phyloP scores from a whole-genome alignment of 1,140 invertebrate species.

The Drosophila dunni region DNA sequence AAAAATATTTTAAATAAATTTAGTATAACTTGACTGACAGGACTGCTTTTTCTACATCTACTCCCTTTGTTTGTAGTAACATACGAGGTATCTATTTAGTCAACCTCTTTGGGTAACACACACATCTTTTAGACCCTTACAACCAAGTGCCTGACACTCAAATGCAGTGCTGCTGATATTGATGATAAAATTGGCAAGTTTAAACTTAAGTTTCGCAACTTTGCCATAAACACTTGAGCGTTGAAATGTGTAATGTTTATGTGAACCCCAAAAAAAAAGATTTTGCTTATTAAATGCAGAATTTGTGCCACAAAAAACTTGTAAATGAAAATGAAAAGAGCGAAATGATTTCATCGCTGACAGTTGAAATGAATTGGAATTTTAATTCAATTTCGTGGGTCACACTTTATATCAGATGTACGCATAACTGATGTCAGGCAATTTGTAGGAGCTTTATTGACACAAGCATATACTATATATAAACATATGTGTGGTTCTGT shows the following conservation, averaged over 20 bases:
- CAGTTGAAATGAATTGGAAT: neutral
- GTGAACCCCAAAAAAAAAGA: neutral
- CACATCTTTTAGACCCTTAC: constrained; percentile 31
- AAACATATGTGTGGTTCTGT: constrained; percentile 6
- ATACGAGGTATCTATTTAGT: too few species aligned
- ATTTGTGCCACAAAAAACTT: constrained; percentile 8
- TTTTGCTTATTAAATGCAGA: constrained; percentile 52
- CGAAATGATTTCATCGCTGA: constrained; percentile 17
- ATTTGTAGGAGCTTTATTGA: constrained; percentile 48
- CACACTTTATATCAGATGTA: constrained; percentile 67
- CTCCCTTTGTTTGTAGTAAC: too few species aligned
- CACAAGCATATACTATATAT: neutral
- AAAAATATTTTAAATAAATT: neutral
- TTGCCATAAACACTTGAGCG: constrained; percentile 72
- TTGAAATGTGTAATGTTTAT: constrained; percentile 62
- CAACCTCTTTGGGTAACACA: neutral
- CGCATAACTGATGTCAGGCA: constrained; percentile 64
- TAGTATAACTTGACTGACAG: too few species aligned
- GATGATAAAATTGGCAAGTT: constrained; percentile 70
- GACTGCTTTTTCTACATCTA: too few species aligned
- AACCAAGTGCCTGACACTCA: constrained; percentile 22
- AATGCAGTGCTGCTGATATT: constrained; percentile 50
- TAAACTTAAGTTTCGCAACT: constrained; percentile 46
- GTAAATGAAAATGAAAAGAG: constrained; percentile 16
- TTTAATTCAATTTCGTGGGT: constrained; percentile 12